Conservation (phyloP, 2,888 invertebrate species). For the Drosophila seclusa region DNA sequence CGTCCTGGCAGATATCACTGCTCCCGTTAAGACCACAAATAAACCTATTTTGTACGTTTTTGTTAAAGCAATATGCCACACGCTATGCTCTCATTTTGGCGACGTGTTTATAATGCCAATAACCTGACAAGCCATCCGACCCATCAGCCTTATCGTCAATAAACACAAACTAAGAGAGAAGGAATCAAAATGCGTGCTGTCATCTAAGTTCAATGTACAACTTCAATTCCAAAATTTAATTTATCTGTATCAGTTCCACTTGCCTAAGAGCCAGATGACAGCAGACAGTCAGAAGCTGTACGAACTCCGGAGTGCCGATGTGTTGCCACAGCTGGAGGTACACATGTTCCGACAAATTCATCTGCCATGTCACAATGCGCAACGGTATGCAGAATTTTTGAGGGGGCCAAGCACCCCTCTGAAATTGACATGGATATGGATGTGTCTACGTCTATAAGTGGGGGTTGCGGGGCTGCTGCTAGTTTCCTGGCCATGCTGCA, state of each 20-base stretch:
- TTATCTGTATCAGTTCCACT: conserved; percentile 80
- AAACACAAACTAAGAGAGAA: conserved; percentile 50
- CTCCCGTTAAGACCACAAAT: conserved; percentile 64
- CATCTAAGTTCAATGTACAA: conserved; percentile 66
- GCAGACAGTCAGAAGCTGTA: conserved; percentile 13
- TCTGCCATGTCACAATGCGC: conserved; percentile 80
- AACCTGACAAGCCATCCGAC: conserved; percentile 27
- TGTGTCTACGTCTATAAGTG: conserved; percentile 18
- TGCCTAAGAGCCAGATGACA: conserved; percentile 27
- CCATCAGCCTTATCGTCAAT: conserved; percentile 24
- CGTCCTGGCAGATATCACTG: conserved; percentile 35
- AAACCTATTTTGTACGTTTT: conserved; percentile 70
- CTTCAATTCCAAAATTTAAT: conserved; percentile 67
- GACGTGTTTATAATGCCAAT: conserved; percentile 78
- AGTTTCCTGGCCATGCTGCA: conserved; percentile 56
- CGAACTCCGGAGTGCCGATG: conserved; percentile 10
- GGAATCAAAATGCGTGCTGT: conserved; percentile 75
- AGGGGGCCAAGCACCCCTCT: conserved; percentile 18
- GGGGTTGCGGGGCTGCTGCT: background rate
- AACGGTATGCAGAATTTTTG: conserved; percentile 74
- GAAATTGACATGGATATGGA: conserved; percentile 42
- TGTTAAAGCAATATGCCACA: conserved; percentile 57
- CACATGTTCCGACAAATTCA: conserved; percentile 80
- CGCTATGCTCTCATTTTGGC: conserved; percentile 38
- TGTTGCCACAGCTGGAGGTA: conserved; percentile 66